Evolutionary conservation across 2,797 vertebrate genomes (phyloP), one percentile per base, ranked within the genome.

Genomic region (Gymnoscopelus microlampas): DNA sequence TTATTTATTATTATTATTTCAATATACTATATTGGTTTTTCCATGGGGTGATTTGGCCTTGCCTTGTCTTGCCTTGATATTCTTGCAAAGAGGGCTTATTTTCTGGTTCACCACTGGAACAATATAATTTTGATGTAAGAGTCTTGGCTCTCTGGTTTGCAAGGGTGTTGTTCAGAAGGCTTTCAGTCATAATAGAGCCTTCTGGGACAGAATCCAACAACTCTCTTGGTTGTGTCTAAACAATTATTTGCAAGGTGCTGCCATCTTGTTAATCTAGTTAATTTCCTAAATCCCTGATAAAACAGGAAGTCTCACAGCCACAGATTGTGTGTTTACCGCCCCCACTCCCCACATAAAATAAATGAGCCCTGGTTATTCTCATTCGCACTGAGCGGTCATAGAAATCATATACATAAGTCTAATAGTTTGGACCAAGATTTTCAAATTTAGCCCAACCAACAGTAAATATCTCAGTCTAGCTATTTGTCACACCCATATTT

Each of bases 201-300:
- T 29, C 66, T 75, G 66, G 72, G 73, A 77, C 66, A 57, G 10
- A 71, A 62, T 71, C 59, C 48, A 57, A 73, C 23, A 66, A 50
- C 68, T 71, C 60, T 67, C 39, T 39, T 39, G 7, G 53, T 62
- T 70, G 8, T 24, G 63, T 54, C 66, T 63, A 58, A 63, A 51
- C 19, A 53, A 51, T 72, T 76, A 68, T 71, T 73, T 79, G 68
- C 80, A 69, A 74, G 73, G 56, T 51, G 53, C 60, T 79, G 77
- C 75, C 82, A 85, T 77, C 77, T 69, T 68, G 67, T 71, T 82
- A 86, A 82, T 81, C 74, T 39, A 39, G 7, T 39, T 44, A 9
- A 57, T 81, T 74, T 76, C 51, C 60, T 44, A 79, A 78, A 76
- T 48, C 54, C 56, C 69, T 53, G 2, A 60, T 80, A 44, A 54